Base-by-base conservation (phyloP, 2,113 vertebrate species). In the Camelus bactrianus region DNA sequence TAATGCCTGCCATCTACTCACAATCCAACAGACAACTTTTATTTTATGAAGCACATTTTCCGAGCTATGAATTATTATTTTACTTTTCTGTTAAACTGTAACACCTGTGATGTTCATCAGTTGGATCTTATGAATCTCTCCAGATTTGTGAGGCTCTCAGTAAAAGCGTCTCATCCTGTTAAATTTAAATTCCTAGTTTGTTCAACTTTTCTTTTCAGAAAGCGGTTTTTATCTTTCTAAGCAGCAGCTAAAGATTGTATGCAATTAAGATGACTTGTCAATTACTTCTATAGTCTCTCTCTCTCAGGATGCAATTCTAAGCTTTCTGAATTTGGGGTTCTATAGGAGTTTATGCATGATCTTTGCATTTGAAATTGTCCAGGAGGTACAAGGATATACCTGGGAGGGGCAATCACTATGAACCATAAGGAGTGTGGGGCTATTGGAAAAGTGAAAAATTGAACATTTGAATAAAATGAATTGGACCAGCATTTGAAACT, bases 401-500 rank as follows among this genome's bases (percentile, higher is more conserved):
- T 96, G 35, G 46, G 65, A 77, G 56, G 89, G 65, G 22, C 30
- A 0, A 77, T 93, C 69, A 56, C 79, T 80, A 6, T 90, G 79
- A 92, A 95, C 86, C 26, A 6, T 16, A 85, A 89, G 32, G 1
- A 1, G 15, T 14, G 42, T 48, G 22, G 20, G 56, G 7, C 2
- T 58, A 16, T 62, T 60, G 56, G 42, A 79, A 58, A 97, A 95
- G 32, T 35, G 20, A 85, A 97, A 93, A 97, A 80, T 54, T 89
- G 38, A 96, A 62, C 67, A 77, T 77, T 91, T 69, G 42, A 94
- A 80, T 92, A 81, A 58, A 94, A 38, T 82, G 42, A 92, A 87
- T 91, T 46, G 62, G 62, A 88, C 93, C 70, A 97, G 56, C 50
- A 38, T 77, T 90, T 81, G 91, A 95, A 98, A 98, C 80, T 92